Evolutionary conservation across 2,797 vertebrate species (phyloP), one percentile per base, ranked within the genome.

Genomic region (Dendrocincla fuliginosa): DNA sequence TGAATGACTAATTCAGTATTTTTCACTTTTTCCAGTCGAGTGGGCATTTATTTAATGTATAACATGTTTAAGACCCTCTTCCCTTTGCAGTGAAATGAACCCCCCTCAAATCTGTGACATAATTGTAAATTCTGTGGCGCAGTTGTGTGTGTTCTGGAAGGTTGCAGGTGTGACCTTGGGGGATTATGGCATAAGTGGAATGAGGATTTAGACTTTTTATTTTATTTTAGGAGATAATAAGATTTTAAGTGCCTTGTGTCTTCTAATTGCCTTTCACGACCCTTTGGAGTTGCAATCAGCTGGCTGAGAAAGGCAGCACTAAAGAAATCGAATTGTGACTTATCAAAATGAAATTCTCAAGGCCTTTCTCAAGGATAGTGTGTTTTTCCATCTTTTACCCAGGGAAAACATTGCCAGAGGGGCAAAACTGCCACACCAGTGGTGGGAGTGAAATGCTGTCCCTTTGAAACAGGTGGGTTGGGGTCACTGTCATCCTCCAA

Each of bases 241-340:
- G 70, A 28, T 90, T 90, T 91, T 44, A 75, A 94, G 13, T 59
- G 63, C 33, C 42, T 91, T 16, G 59, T 55, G 46, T 30, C 83
- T 93, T 88, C 61, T 79, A 86, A 79, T 93, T 95, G 69, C n/a
- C 49, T 91, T 91, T 88, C 69, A n/a, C 2, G 7, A 86, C 42
- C 50, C 50, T 95, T 87, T 5, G 1, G 50, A 93, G 44, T 44
- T 53, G 27, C 37, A 57, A 68, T 39, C 64, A 87, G 73, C 32
- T 64, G 56, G 27, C 5, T 56, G 75, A 89, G 64, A 68, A 53
- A 75, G 67, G 53, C 52, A 47, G 33, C 46, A 33, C 46, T 64
- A 81, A 87, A 84, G 70, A 87, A 92, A 85, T 64, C 1, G 0
- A 94, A 70, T 80, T 70, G 46, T 37, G 59, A 33, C 49, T 89